Conservation (phyloP, 1,140 invertebrate species). For the Tetragonula clypearis region DNA sequence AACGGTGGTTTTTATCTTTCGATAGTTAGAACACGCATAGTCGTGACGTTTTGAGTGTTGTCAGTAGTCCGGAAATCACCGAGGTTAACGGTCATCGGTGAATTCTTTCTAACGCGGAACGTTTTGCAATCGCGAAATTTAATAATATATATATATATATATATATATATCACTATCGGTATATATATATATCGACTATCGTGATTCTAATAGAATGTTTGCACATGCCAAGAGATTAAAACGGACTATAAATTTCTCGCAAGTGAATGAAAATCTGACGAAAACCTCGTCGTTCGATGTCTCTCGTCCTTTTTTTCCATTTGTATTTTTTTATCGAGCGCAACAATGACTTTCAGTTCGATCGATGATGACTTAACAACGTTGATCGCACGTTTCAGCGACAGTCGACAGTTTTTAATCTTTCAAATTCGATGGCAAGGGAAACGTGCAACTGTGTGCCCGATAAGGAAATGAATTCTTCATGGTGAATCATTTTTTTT, state of each 20-base stretch:
- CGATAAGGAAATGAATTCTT: no score
- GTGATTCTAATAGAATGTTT: neutral
- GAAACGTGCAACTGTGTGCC: no score
- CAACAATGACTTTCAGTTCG: no score
- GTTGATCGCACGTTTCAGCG: no score
- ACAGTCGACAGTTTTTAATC: no score
- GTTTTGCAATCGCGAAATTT: slow-evolving; percentile 15
- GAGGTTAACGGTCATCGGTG: slow-evolving; percentile 44
- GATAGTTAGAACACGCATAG: neutral
- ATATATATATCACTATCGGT: slow-evolving; percentile 1
- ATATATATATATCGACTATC: no score
- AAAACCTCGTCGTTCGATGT: neutral
- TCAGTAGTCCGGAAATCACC: slow-evolving; percentile 33
- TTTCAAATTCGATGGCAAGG: no score
- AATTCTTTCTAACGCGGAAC: slow-evolving; percentile 2
- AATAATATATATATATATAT: neutral
- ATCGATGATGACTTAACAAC: no score
- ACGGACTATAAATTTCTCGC: neutral
- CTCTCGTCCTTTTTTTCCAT: no score
- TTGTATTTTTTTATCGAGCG: no score
- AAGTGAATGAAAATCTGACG: no score
- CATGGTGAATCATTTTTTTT: no score
- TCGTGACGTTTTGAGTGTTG: slow-evolving; percentile 6
- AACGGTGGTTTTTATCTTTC: slow-evolving; percentile 28
- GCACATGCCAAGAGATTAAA: neutral